These are phyloP conservation scores for Mimumesa dahlbomi DNA, from an alignment of 2,888 invertebrate species.

Conservation along the genomic window DNA sequence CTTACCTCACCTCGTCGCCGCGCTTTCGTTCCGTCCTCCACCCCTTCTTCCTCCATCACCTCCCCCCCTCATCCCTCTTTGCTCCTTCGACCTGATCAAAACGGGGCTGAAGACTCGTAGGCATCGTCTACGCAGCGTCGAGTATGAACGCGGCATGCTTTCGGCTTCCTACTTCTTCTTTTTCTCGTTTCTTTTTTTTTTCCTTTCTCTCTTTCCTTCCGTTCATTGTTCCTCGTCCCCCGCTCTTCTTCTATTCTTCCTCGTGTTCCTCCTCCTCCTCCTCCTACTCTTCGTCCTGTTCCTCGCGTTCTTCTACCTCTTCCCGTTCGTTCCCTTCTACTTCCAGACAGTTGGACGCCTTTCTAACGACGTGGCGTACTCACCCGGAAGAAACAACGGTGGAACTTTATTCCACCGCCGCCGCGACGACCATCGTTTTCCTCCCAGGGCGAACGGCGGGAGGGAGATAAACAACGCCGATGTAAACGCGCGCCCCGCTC, in stretches of 20 bases:
- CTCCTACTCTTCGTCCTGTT: conserved; percentile 21
- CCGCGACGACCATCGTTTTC: conserved; percentile 53
- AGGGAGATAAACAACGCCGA: conserved; percentile 64
- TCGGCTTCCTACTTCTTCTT: conserved; percentile 36
- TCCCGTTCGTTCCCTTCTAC: conserved; percentile 50
- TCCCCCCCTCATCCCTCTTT: conserved; percentile 59
- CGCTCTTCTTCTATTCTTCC: conserved; percentile 19
- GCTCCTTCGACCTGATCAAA: conserved; percentile 65
- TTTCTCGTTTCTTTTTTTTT: conserved; percentile 12
- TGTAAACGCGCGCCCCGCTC: conserved; percentile 56
- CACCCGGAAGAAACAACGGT: conserved; percentile 70
- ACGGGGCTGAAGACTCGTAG: conserved; percentile 62
- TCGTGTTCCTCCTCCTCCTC: neutral
- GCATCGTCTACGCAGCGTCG: conserved; percentile 55
- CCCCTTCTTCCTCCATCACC: conserved; percentile 37
- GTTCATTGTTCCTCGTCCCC: neutral
- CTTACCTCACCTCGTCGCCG: conserved; percentile 67
- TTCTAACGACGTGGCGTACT: conserved; percentile 67
- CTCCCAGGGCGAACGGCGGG: conserved; percentile 23
- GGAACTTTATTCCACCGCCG: conserved; percentile 64
- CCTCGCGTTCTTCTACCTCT: conserved; percentile 6
- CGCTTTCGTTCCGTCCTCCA: conserved; percentile 50
- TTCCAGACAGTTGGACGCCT: conserved; percentile 70
- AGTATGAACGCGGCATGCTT: conserved; percentile 54
- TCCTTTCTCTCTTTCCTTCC: neutral